Conservation (phyloP, 2,888 invertebrate species). For the Torymus auratus region DNA sequence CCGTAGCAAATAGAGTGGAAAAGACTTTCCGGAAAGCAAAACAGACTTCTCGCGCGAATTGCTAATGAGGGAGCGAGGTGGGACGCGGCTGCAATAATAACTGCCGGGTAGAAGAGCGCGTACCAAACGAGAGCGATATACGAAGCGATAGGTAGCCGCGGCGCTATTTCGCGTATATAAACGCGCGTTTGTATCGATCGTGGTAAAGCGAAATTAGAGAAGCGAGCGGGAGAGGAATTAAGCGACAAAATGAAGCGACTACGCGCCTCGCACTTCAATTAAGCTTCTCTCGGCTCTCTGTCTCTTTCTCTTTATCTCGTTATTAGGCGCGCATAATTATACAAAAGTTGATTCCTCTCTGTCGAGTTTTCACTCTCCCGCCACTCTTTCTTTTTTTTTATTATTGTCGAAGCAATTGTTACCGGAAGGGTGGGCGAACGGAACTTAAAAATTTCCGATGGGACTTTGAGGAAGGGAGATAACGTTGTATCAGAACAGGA, state of each 20-base stretch:
- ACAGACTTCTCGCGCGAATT: conserved; percentile 12
- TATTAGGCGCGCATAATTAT: conserved; percentile 33
- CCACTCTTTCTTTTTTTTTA: not conserved
- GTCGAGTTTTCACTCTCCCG: not conserved
- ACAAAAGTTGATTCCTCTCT: conserved; percentile 17
- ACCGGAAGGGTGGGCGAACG: not conserved
- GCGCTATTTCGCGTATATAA: not conserved
- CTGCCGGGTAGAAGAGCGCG: not conserved
- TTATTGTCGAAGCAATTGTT: conserved; percentile 15
- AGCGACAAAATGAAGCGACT: conserved; percentile 27
- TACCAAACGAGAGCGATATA: conserved; percentile 1
- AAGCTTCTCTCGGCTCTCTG: conserved; percentile 16
- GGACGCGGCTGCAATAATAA: conserved; percentile 28
- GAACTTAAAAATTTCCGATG: conserved; percentile 28
- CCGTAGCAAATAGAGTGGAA: conserved; percentile 14
- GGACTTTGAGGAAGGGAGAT: not conserved
- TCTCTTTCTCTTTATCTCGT: conserved; percentile 17
- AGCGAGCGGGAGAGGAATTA: not conserved
- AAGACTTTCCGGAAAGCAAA: conserved; percentile 32
- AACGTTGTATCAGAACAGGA: not conserved
- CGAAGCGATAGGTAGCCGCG: not conserved
- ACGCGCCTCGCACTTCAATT: conserved; percentile 17
- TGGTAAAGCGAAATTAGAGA: not conserved
- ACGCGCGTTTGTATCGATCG: not conserved
- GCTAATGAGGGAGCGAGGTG: conserved; percentile 13